Base-by-base conservation (phyloP, 2,113 vertebrate species). In the Illadopsis cleaveri region DNA sequence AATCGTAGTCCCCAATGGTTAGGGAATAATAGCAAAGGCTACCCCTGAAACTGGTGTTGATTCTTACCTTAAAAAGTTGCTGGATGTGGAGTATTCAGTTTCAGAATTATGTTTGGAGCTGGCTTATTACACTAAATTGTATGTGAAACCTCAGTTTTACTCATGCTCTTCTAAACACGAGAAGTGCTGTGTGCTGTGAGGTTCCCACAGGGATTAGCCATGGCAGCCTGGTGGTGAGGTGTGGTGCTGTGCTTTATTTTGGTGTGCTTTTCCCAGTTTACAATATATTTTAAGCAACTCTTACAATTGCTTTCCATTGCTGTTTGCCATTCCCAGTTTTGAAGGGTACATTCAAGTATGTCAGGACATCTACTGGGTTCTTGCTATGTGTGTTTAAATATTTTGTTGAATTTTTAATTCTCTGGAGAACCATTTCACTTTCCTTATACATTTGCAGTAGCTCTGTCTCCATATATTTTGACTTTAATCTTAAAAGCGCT, bases 151-250 rank as follows among this genome's bases (percentile, higher is more conserved):
- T 42, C 33, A 31, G 16, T 58, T 64, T 11, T 4, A 13, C 27
- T 53, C 3, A 0, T 0, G 2, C 16, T 60, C 5, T 76, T 81
- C n/a, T 38, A 17, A 60, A 18, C 28, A 54, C 30, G 1, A 18
- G 6, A 21, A 30, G 40, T 45, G 40, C 65, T 40, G 5, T 2
- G 20, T 69, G 28, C 48, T 68, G 33, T 9, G 44, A 51, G 77
- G 18, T 62, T 60, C 78, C 73, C 48, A 5, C 33, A 28, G 65
- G 68, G 65, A 30, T 31, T 14, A 17, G 5, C 25, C 9, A 0
- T 9, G 40, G 40, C 48, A 27, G 0, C 54, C 15, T 37, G 77
- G 68, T 20, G 21, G 35, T 1, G 6, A 25, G 44, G 9, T 48
- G 42, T 40, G 21, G 9, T n/a, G 20, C 0, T 48, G 56, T 77